phyloP scores from a whole-genome alignment of 2,888 invertebrate genomes.

The Alloplasta piceator region DNA sequence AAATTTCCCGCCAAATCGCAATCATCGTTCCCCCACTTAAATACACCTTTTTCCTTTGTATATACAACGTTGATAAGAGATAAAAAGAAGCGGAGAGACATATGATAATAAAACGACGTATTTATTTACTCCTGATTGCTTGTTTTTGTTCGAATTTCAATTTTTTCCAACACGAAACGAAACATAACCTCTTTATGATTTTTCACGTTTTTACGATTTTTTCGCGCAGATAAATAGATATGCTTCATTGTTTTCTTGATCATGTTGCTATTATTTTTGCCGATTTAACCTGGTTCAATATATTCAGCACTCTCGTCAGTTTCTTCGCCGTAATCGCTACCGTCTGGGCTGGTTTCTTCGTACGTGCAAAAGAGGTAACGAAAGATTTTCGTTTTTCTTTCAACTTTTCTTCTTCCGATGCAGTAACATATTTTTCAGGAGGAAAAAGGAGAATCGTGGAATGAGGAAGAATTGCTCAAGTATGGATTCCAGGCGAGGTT shows the following conservation, averaged over 20 bases:
- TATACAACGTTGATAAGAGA: constrained; percentile 17
- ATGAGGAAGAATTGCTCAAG: constrained; percentile 47
- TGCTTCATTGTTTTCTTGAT: constrained; percentile 64
- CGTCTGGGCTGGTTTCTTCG: constrained; percentile 38
- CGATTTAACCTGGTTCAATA: constrained; percentile 64
- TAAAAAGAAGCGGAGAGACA: constrained; percentile 12
- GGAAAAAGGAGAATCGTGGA: constrained; percentile 23
- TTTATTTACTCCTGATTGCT: constrained; percentile 7
- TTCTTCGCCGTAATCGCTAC: constrained; percentile 61
- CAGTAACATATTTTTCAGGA: constrained; percentile 18
- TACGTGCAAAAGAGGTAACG: constrained; percentile 40
- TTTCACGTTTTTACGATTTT: constrained; percentile 26
- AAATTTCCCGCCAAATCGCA: constrained; percentile 51
- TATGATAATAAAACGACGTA: neutral
- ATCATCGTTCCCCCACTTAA: neutral
- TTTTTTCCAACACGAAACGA: constrained; percentile 10
- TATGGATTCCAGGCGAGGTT: constrained; percentile 66
- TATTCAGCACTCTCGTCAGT: constrained; percentile 58
- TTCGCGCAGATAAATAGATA: constrained; percentile 44
- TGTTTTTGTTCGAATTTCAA: constrained; percentile 16
- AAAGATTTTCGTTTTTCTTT: constrained; percentile 14
- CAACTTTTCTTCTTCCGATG: neutral
- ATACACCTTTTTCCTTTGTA: constrained; percentile 7
- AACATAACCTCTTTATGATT: constrained; percentile 42
- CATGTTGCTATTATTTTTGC: constrained; percentile 64